These are phyloP conservation scores for Lepidurus packardi DNA, from an alignment of 1,140 invertebrate genomes.

Conservation along the genomic window DNA sequence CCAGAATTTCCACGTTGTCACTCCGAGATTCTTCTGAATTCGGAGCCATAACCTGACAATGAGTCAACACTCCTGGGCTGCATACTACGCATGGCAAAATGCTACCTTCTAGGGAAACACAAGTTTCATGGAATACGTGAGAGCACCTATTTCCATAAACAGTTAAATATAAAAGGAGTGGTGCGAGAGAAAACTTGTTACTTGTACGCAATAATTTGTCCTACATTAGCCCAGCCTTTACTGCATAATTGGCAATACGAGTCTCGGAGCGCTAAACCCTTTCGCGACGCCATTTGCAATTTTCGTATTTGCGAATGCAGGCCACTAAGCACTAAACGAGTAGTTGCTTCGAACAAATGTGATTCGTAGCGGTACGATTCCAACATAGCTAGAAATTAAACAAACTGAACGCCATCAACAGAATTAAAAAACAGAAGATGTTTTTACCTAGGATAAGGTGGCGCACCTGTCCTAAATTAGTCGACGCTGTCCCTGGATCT, in stretches of 20 bases:
- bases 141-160: not conserved
- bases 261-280: not conserved
- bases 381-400: constrained; percentile 8
- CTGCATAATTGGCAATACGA: not conserved
- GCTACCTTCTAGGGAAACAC: not conserved
- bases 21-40: not conserved
- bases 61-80: not conserved
- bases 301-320: not conserved
- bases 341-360: not conserved
- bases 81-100: not conserved
- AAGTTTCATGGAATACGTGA: not conserved
- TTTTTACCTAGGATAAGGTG: constrained; percentile 43
- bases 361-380: not conserved
- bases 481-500: constrained; percentile 50
- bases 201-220: not conserved
- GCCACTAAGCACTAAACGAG: not conserved
- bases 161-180: not conserved
- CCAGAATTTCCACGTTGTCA: not conserved
- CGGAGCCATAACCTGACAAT: not conserved
- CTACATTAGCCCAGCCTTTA: not conserved
- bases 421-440: not conserved
- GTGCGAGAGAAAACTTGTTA: not conserved
- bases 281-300: not conserved
- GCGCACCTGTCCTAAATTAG: constrained; percentile 53
- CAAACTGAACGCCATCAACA: not conserved